Conservation (phyloP, 2,797 vertebrate genomes). For the Prunella strophiata region DNA sequence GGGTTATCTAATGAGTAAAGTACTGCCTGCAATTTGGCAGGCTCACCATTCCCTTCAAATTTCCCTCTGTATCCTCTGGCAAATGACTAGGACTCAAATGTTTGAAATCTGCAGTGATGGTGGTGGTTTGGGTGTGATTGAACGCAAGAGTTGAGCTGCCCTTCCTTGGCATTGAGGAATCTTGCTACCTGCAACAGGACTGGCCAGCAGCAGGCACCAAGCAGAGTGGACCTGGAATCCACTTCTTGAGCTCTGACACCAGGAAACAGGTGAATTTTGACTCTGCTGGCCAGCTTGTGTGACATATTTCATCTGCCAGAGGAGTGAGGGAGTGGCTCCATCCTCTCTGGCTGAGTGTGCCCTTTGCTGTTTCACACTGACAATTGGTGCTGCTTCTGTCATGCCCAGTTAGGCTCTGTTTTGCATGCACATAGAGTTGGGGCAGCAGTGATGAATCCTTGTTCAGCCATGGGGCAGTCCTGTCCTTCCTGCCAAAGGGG, state of each 20-base stretch:
- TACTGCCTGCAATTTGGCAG: neutral
- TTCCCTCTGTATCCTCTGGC: neutral
- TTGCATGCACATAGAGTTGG: rapidly evolving
- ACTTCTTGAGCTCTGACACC: neutral
- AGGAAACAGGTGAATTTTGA: neutral
- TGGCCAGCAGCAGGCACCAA: neutral
- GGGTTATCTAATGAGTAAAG: neutral
- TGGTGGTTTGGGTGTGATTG: neutral
- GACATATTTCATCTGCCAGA: rapidly evolving
- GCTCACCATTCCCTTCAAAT: neutral
- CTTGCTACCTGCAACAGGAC: neutral
- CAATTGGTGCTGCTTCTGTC: rapidly evolving
- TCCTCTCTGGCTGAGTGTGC: neutral
- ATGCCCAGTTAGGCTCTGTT: neutral
- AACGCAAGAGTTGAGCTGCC: neutral
- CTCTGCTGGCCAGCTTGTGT: neutral
- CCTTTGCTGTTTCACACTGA: neutral
- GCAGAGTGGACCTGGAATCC: neutral
- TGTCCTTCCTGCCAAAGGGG: neutral
- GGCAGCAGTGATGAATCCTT: neutral
- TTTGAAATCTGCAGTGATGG: neutral
- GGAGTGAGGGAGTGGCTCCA: neutral
- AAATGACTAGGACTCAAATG: neutral
- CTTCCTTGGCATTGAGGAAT: neutral
- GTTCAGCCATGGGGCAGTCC: neutral